Conservation (phyloP, 1,140 invertebrate species). For the Leucophenga varia region DNA sequence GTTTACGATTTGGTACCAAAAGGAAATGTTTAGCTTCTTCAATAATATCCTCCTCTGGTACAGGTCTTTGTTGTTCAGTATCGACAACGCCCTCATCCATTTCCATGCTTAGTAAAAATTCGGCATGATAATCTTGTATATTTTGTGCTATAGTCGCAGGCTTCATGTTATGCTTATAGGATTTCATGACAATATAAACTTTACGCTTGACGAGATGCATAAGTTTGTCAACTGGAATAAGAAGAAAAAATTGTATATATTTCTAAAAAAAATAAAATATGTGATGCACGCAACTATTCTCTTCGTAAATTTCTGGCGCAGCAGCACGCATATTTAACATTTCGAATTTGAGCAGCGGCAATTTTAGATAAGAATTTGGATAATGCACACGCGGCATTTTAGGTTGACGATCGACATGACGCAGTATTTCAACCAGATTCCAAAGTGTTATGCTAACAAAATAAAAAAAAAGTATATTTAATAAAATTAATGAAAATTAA, state of each 20-base stretch:
- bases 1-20: conserved; percentile 19
- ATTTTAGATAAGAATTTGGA: conserved; percentile 15
- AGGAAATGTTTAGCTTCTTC: conserved; percentile 10
- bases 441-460: conserved; percentile 15
- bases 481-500: conserved; percentile 1
- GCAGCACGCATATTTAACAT: conserved; percentile 13
- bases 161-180: conserved; percentile 3
- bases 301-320: conserved; percentile 12
- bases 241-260: background rate
- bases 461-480: background rate
- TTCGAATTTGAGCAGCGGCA: conserved; percentile 21
- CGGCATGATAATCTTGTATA: conserved; percentile 5
- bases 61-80: background rate
- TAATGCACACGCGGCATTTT: conserved; percentile 6
- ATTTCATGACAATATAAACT: conserved; percentile 12
- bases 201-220: conserved; percentile 5
- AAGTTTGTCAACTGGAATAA: conserved; percentile 10
- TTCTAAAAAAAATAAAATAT: background rate
- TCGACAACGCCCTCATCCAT: conserved; percentile 5
- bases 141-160: background rate
- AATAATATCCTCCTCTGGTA: conserved; percentile 2
- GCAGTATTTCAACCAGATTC: conserved; percentile 15
- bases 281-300: conserved; percentile 11
- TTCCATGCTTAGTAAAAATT: conserved; percentile 9
- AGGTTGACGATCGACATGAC: conserved; percentile 7